Percentiles rank a stretch among this genome's conserved stretches.
Conservation (phyloP, 2,888 invertebrate species). For the Auanema sp. region DNA sequence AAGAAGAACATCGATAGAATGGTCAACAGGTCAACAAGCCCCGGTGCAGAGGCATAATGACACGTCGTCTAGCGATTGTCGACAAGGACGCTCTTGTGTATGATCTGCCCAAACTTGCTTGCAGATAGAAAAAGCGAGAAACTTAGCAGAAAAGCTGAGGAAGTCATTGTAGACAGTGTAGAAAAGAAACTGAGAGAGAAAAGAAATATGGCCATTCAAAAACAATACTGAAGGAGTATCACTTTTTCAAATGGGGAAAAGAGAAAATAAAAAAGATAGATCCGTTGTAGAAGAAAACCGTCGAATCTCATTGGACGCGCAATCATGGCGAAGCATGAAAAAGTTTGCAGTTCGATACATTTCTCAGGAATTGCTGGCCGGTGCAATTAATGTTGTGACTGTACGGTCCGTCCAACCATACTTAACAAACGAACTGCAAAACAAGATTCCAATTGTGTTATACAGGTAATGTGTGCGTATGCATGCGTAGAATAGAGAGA, state of each 20-base stretch:
- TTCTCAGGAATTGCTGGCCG: not conserved
- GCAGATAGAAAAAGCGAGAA: not conserved
- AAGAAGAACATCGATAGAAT: not conserved
- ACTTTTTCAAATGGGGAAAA: not conserved
- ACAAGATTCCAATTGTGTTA: too few relatives aligned
- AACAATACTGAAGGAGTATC: not conserved
- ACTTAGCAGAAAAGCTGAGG: not conserved
- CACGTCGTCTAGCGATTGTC: slow-evolving; percentile 21
- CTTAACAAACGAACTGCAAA: not conserved
- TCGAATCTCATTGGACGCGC: not conserved
- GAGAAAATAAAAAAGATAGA: not conserved
- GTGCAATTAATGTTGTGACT: not conserved
- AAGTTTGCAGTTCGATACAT: slow-evolving; percentile 3
- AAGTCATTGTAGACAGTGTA: not conserved
- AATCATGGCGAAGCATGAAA: not conserved
- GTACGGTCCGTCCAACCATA: slow-evolving; percentile 1
- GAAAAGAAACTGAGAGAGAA: not conserved
- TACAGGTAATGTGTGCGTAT: too few relatives aligned
- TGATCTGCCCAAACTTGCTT: too few relatives aligned
- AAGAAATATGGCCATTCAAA: not conserved
- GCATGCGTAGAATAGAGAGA: too few relatives aligned
- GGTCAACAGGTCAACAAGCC: slow-evolving; percentile 11
- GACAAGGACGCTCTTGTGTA: slow-evolving; percentile 10
- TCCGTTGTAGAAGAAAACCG: too few relatives aligned
- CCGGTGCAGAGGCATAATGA: slow-evolving; percentile 16